These are phyloP conservation scores for Idaea dimidiata DNA, from an alignment of 2,888 invertebrate species.

Conservation along the genomic window DNA sequence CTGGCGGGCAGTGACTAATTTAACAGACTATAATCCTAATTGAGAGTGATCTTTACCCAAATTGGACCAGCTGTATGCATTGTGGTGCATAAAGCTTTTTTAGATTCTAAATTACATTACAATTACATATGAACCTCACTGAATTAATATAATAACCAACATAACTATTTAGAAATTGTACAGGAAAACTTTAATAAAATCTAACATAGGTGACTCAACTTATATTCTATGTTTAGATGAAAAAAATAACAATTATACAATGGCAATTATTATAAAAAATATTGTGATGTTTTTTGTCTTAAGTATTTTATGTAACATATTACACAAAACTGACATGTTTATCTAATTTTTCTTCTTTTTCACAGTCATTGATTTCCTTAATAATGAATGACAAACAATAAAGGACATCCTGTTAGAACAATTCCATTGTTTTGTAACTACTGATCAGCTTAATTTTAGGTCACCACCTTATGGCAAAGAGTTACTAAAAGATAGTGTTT, in stretches of 20 bases:
- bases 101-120: background rate
- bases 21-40: background rate
- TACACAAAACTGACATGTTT: constrained; percentile 1
- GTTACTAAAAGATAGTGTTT: background rate
- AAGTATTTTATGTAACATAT: no score
- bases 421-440: background rate
- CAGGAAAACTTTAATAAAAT: background rate
- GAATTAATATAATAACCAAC: background rate
- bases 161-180: background rate
- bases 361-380: background rate
- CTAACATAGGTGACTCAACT: background rate
- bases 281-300: background rate
- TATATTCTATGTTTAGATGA: background rate
- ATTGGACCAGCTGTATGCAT: background rate
- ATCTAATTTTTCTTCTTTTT: background rate
- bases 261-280: background rate
- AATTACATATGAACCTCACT: background rate
- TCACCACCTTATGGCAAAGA: background rate
- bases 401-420: background rate
- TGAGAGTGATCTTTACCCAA: constrained; percentile 6
- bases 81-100: background rate
- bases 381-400: background rate
- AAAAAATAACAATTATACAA: background rate
- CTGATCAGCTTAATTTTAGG: background rate
- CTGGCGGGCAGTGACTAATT: background rate